Conservation (phyloP, 2,113 vertebrate species). For the Xiphias gladius region DNA sequence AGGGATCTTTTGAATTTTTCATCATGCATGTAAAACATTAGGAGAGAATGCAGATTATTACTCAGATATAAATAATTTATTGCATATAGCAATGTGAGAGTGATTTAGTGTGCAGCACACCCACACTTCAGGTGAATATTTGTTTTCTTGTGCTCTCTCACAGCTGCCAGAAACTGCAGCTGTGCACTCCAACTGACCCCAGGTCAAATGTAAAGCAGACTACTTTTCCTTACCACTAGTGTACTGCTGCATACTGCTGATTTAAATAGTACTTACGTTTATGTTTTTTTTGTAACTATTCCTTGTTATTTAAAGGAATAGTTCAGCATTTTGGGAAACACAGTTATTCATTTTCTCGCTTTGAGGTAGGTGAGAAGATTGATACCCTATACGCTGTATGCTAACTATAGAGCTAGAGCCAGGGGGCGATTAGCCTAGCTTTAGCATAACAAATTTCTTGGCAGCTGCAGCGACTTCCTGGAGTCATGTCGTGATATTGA, state of each 20-base stretch:
- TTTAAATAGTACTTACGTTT: too few relatives aligned
- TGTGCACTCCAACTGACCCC: neutral
- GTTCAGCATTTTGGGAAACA: too few relatives aligned
- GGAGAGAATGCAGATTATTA: neutral
- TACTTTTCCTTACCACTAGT: neutral
- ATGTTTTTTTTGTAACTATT: too few relatives aligned
- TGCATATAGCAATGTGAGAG: neutral
- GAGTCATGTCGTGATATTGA: too few relatives aligned
- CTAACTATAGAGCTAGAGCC: too few relatives aligned
- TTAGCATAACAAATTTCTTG: too few relatives aligned
- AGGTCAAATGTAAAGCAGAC: neutral
- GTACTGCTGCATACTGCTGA: neutral
- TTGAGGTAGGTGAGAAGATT: too few relatives aligned
- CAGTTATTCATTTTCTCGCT: too few relatives aligned
- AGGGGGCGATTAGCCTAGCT: too few relatives aligned
- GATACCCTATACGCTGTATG: too few relatives aligned
- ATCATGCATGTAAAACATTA: constrained; percentile 2
- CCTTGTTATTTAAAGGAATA: too few relatives aligned
- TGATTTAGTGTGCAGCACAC: neutral
- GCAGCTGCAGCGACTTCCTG: too few relatives aligned
- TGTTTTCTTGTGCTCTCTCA: neutral
- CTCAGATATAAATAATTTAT: neutral
- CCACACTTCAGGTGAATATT: neutral
- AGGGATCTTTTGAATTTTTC: neutral
- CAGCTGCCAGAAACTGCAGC: neutral